Conservation (phyloP, 2,888 invertebrate species). For the Spodoptera picta region DNA sequence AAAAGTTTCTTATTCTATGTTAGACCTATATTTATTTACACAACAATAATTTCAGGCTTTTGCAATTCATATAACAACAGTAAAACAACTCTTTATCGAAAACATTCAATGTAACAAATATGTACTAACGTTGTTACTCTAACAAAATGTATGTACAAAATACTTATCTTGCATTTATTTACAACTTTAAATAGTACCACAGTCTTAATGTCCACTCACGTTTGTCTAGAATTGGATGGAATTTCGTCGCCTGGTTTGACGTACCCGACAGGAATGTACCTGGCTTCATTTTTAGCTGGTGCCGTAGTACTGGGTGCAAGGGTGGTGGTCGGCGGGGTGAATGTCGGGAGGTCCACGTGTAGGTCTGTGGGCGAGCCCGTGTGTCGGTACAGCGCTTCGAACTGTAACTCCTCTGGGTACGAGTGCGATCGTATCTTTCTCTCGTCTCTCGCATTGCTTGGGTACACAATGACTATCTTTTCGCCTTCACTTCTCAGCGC, state of each 20-base stretch:
- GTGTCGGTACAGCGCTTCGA: slow-evolving; percentile 84
- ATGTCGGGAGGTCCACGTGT: slow-evolving; percentile 89
- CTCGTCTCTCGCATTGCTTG: slow-evolving; percentile 85
- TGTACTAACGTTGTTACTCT: no score
- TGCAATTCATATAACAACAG: slow-evolving; percentile 55
- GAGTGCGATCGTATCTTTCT: slow-evolving; percentile 85
- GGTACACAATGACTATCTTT: slow-evolving; percentile 86
- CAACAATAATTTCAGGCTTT: slow-evolving; percentile 62
- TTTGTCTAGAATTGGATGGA: slow-evolving; percentile 51
- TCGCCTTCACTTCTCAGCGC: slow-evolving; percentile 80
- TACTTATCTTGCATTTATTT: slow-evolving; percentile 40
- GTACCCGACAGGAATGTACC: slow-evolving; percentile 75
- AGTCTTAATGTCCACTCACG: slow-evolving; percentile 47
- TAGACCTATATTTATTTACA: slow-evolving; percentile 78
- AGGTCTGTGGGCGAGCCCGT: slow-evolving; percentile 77
- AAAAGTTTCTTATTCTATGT: slow-evolving; percentile 78
- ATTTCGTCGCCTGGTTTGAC: slow-evolving; percentile 60
- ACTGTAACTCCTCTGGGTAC: slow-evolving; percentile 85
- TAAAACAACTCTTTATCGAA: slow-evolving; percentile 35
- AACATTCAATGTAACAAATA: slow-evolving; percentile 16
- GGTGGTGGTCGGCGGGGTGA: slow-evolving; percentile 80
- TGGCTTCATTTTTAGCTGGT: slow-evolving; percentile 60
- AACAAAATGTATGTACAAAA: slow-evolving; percentile 46
- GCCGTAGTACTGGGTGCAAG: slow-evolving; percentile 60
- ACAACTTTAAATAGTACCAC: slow-evolving; percentile 38